Conservation (phyloP, 2,113 vertebrate species). For the Dromaius novaehollandiae region DNA sequence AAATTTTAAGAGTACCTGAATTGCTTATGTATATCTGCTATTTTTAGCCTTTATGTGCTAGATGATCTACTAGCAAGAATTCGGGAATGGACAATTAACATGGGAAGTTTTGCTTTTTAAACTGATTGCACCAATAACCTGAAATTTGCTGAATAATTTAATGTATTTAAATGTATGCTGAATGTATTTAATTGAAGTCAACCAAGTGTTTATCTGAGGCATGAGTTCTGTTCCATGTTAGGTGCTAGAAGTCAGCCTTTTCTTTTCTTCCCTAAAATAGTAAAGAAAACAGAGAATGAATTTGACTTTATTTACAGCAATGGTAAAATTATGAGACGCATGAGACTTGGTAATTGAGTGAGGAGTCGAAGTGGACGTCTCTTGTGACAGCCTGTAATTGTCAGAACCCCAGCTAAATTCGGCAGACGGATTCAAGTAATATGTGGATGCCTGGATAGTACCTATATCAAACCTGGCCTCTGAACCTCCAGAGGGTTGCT, state of each 20-base stretch:
- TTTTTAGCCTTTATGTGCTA: neutral
- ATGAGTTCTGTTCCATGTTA: neutral
- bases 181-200: neutral
- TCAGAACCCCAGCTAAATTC: neutral
- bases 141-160: neutral
- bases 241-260: neutral
- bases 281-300: neutral
- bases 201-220: neutral
- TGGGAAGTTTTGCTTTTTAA: neutral
- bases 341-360: neutral
- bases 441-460: neutral
- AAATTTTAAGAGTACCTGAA: neutral
- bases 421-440: neutral
- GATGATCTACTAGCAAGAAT: neutral
- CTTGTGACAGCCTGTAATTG: constrained; percentile 11
- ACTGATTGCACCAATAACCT: neutral
- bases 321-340: neutral
- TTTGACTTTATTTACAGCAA: constrained; percentile 27
- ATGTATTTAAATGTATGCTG: no score
- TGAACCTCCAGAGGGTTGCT: neutral
- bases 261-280: neutral
- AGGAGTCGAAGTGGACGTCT: constrained; percentile 24
- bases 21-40: neutral
- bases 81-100: neutral
- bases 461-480: neutral